Evolutionary conservation across 2,113 vertebrate genomes (phyloP).

Genomic region (Orycteropus afer): DNA sequence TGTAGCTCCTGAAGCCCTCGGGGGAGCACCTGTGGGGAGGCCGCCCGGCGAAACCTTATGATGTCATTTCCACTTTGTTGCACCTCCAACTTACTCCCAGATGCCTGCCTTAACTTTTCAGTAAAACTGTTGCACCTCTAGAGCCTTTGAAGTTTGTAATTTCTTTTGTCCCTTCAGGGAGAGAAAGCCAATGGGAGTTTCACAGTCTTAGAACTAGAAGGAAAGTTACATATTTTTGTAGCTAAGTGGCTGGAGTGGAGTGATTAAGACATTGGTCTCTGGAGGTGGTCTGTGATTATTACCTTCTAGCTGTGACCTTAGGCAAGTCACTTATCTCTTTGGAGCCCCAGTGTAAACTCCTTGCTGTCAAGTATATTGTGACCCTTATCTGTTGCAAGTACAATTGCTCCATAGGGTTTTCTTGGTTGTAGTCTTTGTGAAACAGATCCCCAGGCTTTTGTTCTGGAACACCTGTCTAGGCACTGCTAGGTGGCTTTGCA

Average conservation of each 20-base stretch:
- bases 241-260: neutral
- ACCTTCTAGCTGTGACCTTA: neutral
- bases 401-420: neutral
- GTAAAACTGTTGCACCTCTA: neutral
- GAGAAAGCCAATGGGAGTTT: neutral
- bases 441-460: neutral
- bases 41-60: neutral
- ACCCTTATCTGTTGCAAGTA: neutral
- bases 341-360: neutral
- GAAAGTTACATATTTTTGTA: neutral
- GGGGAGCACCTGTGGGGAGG: conserved; percentile 14
- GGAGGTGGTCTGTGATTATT: neutral
- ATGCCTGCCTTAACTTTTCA: neutral
- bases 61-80: neutral
- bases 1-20: neutral
- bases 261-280: neutral
- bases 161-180: neutral
- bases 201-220: neutral
- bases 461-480: neutral
- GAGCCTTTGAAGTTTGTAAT: neutral
- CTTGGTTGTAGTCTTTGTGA: neutral
- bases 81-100: neutral
- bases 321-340: neutral
- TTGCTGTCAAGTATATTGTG: neutral
- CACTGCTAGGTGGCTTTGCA: neutral